Percentiles rank a stretch among this genome's conserved stretches.
Conservation (phyloP, 2,888 invertebrate species). For the Ganaspis brasiliensis region DNA sequence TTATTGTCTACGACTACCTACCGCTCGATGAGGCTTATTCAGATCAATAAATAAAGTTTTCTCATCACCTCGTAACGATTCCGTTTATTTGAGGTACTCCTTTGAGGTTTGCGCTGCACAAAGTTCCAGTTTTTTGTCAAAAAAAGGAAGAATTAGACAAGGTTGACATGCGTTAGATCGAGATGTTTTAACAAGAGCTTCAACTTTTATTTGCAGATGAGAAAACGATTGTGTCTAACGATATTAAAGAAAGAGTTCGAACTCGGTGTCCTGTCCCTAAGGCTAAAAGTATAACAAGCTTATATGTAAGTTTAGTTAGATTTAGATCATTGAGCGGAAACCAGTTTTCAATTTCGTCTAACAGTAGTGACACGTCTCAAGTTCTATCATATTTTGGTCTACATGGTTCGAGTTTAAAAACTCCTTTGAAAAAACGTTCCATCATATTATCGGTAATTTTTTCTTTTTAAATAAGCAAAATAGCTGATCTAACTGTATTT, state of each 20-base stretch:
- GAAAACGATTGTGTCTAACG: not conserved
- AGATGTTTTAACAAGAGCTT: constrained; percentile 55
- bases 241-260: not conserved
- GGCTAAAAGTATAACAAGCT: not conserved
- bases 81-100: not conserved
- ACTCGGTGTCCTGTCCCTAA: not conserved
- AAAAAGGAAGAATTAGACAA: constrained; percentile 52
- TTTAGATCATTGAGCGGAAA: constrained; percentile 2
- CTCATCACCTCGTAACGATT: not conserved
- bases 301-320: not conserved
- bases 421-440: constrained; percentile 55
- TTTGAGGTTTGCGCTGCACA: not conserved
- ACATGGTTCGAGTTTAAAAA: constrained; percentile 44
- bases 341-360: not conserved
- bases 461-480: constrained; percentile 44
- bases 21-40: not conserved
- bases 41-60: not conserved
- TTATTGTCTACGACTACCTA: not conserved
- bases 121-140: constrained; percentile 30
- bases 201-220: constrained; percentile 43
- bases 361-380: constrained; percentile 64
- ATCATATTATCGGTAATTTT: constrained; percentile 45
- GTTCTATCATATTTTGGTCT: constrained; percentile 62
- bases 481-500: constrained; percentile 50
- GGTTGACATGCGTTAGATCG: constrained; percentile 41